phyloP scores from a whole-genome alignment of 2,113 vertebrate species.

The Phainopepla nitens region DNA sequence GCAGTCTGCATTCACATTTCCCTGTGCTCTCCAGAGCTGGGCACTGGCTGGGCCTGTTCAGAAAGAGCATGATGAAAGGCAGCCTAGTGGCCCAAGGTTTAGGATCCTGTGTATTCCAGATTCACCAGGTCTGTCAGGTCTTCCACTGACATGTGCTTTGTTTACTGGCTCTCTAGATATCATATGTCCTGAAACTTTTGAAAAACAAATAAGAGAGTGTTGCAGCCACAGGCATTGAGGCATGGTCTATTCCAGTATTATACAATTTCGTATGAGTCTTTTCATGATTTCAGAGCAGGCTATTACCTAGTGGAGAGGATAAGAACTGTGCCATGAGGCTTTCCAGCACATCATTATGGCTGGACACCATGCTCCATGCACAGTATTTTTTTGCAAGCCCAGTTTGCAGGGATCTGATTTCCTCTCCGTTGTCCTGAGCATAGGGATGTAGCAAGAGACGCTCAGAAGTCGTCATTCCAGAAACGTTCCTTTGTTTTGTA shows the following conservation, averaged over 20 bases:
- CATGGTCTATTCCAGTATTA: background rate
- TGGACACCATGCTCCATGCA: fast-evolving
- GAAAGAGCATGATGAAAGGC: background rate
- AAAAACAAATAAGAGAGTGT: background rate
- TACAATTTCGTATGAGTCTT: background rate
- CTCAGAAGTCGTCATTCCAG: background rate
- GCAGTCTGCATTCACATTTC: background rate
- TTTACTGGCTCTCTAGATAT: background rate
- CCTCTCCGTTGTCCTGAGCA: background rate
- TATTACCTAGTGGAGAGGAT: background rate
- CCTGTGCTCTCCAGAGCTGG: background rate
- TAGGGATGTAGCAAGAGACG: background rate
- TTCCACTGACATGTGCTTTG: background rate
- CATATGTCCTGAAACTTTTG: background rate
- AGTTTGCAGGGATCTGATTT: background rate
- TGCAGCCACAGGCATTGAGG: background rate
- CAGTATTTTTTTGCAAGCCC: background rate
- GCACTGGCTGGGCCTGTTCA: background rate
- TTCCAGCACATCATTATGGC: background rate
- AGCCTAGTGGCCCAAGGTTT: background rate
- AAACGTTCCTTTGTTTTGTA: background rate
- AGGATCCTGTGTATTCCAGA: background rate
- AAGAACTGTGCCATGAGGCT: background rate
- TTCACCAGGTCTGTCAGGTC: background rate
- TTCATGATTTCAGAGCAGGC: background rate